Conservation (phyloP, 2,888 invertebrate genomes). For the Cephus sareptanus region DNA sequence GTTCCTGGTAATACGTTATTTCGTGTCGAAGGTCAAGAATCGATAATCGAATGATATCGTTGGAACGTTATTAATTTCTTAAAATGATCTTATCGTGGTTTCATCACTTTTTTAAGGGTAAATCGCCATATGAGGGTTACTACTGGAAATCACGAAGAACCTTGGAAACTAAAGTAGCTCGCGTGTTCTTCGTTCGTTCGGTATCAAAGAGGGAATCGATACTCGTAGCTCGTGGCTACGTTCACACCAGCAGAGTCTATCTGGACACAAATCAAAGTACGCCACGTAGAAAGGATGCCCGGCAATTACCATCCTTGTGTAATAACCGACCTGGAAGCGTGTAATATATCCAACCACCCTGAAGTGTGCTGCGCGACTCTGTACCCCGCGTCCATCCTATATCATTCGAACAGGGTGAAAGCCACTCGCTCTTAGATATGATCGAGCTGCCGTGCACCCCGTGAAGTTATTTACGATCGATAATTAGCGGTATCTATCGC, state of each 20-base stretch:
- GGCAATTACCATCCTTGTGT: slow-evolving; percentile 55
- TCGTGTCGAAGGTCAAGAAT: too few species aligned
- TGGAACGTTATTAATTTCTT: too few species aligned
- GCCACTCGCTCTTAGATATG: slow-evolving; percentile 48
- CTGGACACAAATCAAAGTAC: slow-evolving; percentile 44
- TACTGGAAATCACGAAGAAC: too few species aligned
- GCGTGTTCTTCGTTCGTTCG: slow-evolving; percentile 10
- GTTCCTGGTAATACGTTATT: too few species aligned
- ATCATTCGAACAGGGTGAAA: slow-evolving; percentile 41
- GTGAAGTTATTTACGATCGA: slow-evolving; percentile 65
- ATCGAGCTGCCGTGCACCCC: slow-evolving; percentile 55
- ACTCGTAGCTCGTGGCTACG: slow-evolving; percentile 36
- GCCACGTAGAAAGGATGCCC: slow-evolving; percentile 25
- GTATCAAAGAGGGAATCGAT: slow-evolving; percentile 49
- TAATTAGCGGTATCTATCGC: slow-evolving; percentile 67
- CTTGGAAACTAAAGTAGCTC: too few species aligned
- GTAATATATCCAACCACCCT: slow-evolving; percentile 61
- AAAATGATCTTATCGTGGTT: too few species aligned
- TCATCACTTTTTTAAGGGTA: too few species aligned
- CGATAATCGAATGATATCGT: too few species aligned
- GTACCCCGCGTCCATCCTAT: slow-evolving; percentile 23
- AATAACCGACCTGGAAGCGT: slow-evolving; percentile 54
- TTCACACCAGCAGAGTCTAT: slow-evolving; percentile 31
- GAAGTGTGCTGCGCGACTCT: slow-evolving; percentile 32
- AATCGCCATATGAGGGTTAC: too few species aligned